Percentiles rank a stretch among this genome's conserved stretches.
These are phyloP conservation scores for Glossophaga mutica DNA, from an alignment of 2,797 vertebrate species.

Conservation along the genomic window DNA sequence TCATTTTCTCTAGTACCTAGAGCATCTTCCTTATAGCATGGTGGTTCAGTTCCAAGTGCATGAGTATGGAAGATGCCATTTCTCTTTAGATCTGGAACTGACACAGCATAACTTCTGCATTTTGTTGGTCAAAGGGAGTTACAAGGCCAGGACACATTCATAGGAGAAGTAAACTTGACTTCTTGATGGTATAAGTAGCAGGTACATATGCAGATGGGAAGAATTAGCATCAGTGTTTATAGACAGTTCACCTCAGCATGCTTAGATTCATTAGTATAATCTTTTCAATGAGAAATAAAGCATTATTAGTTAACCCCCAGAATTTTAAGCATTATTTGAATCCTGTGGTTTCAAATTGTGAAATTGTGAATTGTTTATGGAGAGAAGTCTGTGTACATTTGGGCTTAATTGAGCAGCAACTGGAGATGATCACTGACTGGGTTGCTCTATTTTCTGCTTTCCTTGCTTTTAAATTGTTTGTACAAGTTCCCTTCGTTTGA, in stretches of 20 bases:
- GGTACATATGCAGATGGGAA: neutral
- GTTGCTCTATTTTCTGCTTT: neutral
- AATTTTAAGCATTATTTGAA: neutral
- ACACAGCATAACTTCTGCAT: neutral
- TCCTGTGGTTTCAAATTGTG: neutral
- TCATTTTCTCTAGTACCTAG: neutral
- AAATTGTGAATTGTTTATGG: slow-evolving; percentile 3
- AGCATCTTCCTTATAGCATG: neutral
- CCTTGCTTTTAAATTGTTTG: neutral
- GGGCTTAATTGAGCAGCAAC: neutral
- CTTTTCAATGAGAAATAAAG: neutral
- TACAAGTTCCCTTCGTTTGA: neutral
- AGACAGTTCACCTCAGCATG: neutral
- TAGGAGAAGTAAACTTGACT: neutral
- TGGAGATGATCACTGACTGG: neutral
- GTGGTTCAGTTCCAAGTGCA: neutral
- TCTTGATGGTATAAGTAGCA: neutral
- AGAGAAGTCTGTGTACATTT: neutral
- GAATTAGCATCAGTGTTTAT: neutral
- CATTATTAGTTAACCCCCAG: neutral
- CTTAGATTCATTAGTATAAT: neutral
- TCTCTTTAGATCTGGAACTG: neutral
- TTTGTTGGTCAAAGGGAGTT: neutral
- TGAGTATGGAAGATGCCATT: neutral
- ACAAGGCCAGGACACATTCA: neutral